Evolutionary conservation across 1,140 invertebrate species (phyloP).

Genomic region (Periplaneta americana): DNA sequence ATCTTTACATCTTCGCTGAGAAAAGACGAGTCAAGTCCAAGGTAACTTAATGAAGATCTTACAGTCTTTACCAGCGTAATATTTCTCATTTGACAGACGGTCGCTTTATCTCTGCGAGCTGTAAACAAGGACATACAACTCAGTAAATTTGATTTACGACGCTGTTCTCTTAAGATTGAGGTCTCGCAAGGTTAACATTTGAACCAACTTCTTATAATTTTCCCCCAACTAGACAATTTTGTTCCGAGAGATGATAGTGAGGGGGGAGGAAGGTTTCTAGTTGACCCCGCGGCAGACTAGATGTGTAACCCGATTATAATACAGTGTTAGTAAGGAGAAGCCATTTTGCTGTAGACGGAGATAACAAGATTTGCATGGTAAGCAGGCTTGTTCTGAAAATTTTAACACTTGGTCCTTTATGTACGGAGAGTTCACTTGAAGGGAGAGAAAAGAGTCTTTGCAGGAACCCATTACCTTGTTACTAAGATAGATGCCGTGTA

Average conservation of each 20-base stretch:
- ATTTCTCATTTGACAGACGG: too few species aligned
- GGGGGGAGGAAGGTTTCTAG: too few species aligned
- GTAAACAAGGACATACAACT: too few species aligned
- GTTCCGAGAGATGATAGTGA: not conserved
- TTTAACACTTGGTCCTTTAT: not conserved
- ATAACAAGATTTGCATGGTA: not conserved
- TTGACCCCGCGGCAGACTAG: not conserved
- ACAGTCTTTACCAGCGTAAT: too few species aligned
- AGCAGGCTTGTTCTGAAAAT: not conserved
- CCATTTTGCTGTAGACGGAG: not conserved
- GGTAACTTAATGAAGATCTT: too few species aligned
- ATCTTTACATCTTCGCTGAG: too few species aligned
- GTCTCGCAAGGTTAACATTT: too few species aligned
- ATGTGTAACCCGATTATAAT: not conserved
- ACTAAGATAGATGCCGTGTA: not conserved
- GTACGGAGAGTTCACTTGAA: not conserved
- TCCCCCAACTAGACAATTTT: not conserved
- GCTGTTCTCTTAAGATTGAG: too few species aligned
- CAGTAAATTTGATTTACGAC: too few species aligned
- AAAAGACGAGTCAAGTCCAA: too few species aligned
- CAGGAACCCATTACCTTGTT: not conserved
- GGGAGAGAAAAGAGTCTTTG: not conserved
- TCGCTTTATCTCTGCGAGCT: too few species aligned
- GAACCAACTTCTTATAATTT: not conserved
- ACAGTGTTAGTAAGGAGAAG: not conserved